Conservation (phyloP, 2,113 vertebrate species). For the Scytalopus superciliaris region DNA sequence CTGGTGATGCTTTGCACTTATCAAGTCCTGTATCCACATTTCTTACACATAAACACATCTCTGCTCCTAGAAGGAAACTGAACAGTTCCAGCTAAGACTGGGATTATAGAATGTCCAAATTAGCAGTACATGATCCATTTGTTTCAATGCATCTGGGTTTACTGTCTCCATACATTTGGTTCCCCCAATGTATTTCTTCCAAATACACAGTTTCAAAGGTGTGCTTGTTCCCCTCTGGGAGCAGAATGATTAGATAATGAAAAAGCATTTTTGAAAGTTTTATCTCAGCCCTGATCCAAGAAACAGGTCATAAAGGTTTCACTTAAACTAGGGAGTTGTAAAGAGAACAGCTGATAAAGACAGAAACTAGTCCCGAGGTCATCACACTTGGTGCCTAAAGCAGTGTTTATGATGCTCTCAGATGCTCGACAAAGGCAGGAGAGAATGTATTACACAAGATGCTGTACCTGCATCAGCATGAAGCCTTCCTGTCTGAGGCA, state of each 20-base stretch:
- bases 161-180: background rate
- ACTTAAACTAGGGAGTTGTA: background rate
- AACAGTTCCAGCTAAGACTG: background rate
- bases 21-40: background rate
- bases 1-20: background rate
- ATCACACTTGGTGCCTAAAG: background rate
- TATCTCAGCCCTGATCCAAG: background rate
- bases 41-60: background rate
- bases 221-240: background rate
- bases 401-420: background rate
- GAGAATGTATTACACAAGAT: accelerated
- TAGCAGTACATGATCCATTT: background rate
- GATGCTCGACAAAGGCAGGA: background rate
- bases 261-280: background rate
- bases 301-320: background rate
- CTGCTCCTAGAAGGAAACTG: background rate
- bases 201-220: background rate
- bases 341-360: background rate
- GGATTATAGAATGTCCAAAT: background rate
- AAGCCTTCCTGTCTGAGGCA: background rate
- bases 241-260: background rate
- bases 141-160: background rate
- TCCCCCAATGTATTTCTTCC: background rate
- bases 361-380: background rate
- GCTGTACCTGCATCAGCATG: background rate